phyloP scores from a whole-genome alignment of 1,140 invertebrate genomes.

The Ooceraea biroi region DNA sequence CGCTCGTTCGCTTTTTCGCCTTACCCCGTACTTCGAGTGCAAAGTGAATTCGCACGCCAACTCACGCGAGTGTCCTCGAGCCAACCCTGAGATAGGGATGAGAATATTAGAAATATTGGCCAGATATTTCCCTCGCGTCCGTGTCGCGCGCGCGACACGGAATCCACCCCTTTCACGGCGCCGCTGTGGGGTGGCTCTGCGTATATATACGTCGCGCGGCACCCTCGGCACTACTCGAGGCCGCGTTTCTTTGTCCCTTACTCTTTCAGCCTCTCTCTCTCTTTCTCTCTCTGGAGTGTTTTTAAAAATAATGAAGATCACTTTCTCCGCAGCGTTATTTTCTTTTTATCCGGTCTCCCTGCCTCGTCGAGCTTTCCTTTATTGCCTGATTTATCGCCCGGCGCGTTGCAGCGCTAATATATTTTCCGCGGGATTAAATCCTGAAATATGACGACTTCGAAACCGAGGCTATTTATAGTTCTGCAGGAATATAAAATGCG shows the following conservation, averaged over 20 bases:
- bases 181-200: background rate
- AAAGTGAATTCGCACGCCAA: slow-evolving; percentile 49
- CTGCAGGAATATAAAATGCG: slow-evolving; percentile 33
- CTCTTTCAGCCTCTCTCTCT: too few relatives aligned
- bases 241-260: background rate
- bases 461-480: slow-evolving; percentile 43
- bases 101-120: slow-evolving; percentile 45
- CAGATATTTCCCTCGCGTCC: slow-evolving; percentile 21
- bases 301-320: slow-evolving; percentile 76
- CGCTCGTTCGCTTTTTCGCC: slow-evolving; percentile 53
- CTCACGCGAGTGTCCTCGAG: background rate
- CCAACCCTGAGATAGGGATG: background rate
- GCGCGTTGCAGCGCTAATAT: slow-evolving; percentile 61
- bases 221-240: slow-evolving; percentile 41
- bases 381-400: slow-evolving; percentile 73
- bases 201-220: slow-evolving; percentile 51
- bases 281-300: slow-evolving; percentile 59
- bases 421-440: slow-evolving; percentile 73
- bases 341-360: slow-evolving; percentile 67
- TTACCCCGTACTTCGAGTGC: slow-evolving; percentile 52
- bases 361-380: slow-evolving; percentile 71
- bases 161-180: slow-evolving; percentile 40
- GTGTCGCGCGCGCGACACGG: background rate
- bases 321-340: slow-evolving; percentile 57
- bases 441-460: slow-evolving; percentile 69